Evolutionary conservation across 2,113 vertebrate species (phyloP).

Genomic region (Paratilapia polleni): DNA sequence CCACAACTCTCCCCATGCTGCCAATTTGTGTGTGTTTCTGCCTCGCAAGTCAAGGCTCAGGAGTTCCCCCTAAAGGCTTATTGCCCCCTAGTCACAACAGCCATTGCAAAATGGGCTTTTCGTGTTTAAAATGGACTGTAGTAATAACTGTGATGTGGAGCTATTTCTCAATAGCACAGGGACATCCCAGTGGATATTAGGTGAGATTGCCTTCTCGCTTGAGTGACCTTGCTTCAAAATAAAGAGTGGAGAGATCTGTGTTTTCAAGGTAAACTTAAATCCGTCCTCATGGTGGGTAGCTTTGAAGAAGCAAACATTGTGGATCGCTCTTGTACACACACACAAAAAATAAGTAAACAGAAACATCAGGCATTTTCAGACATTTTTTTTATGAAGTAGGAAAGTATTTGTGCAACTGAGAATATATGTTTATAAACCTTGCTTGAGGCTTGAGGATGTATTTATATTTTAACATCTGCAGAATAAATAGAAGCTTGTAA

Average conservation of each 20-base stretch:
- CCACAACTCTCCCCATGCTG: background rate
- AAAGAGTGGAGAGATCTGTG: constrained; percentile 20
- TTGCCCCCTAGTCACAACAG: background rate
- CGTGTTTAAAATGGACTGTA: constrained; percentile 22
- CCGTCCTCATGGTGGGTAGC: background rate
- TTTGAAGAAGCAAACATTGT: constrained; percentile 3
- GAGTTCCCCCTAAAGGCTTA: background rate
- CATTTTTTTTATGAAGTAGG: background rate
- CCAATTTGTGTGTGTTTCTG: constrained; percentile 28
- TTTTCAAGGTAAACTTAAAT: constrained; percentile 20
- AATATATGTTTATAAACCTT: background rate
- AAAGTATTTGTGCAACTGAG: background rate
- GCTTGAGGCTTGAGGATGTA: background rate
- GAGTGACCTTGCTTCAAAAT: constrained; percentile 43
- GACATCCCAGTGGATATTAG: constrained; percentile 49
- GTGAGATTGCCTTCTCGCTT: constrained; percentile 15
- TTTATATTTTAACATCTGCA: background rate
- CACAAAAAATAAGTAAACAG: background rate
- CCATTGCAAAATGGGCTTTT: constrained; percentile 25
- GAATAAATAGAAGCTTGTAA: background rate
- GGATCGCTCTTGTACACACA: background rate
- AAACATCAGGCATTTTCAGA: background rate
- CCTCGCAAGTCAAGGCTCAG: background rate
- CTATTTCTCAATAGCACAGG: constrained; percentile 36
- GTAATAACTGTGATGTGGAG: constrained; percentile 31